Percentiles rank a stretch among this genome's conserved stretches.
Evolutionary conservation across 1,140 invertebrate species (phyloP).

Genomic region (Drosophila malerkotliana): DNA sequence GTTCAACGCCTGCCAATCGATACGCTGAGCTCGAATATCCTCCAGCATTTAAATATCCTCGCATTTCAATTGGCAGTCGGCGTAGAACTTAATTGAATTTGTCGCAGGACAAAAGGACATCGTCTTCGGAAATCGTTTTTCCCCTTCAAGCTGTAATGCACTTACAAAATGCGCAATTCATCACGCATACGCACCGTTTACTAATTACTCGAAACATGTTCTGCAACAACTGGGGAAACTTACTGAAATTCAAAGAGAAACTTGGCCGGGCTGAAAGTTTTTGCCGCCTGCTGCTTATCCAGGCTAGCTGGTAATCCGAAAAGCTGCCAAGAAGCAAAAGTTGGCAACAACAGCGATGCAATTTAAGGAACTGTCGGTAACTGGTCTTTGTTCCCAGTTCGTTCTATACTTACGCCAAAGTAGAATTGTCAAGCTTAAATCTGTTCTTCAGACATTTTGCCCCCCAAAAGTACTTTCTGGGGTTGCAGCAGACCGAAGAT

Average conservation of each 20-base stretch:
- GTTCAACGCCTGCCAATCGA: constrained; percentile 54
- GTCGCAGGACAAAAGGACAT: background rate
- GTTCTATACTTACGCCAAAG: constrained; percentile 43
- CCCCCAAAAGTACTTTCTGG: constrained; percentile 1
- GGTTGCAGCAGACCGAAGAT: background rate
- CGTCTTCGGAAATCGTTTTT: constrained; percentile 10
- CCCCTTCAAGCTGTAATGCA: constrained; percentile 8
- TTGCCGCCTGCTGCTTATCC: constrained; percentile 22
- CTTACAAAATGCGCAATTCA: constrained; percentile 23
- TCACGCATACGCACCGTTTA: constrained; percentile 64
- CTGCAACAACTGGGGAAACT: constrained; percentile 26
- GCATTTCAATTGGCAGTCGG: constrained; percentile 15
- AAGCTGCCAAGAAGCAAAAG: constrained; percentile 33
- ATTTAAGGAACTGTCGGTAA: constrained; percentile 37
- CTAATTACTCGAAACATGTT: constrained; percentile 53
- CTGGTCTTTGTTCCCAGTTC: constrained; percentile 8
- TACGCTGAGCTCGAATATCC: constrained; percentile 4
- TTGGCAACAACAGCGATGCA: constrained; percentile 46
- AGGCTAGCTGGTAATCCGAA: constrained; percentile 23
- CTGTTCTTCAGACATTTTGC: constrained; percentile 1
- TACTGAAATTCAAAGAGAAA: constrained; percentile 25
- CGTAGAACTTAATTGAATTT: constrained; percentile 24
- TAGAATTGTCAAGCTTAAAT: constrained; percentile 27
- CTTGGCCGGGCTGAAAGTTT: constrained; percentile 35
- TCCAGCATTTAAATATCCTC: constrained; percentile 3